Percentiles rank a stretch among this genome's conserved stretches.
Conservation (phyloP, 2,888 invertebrate species). For the Amphimallon solstitiale region DNA sequence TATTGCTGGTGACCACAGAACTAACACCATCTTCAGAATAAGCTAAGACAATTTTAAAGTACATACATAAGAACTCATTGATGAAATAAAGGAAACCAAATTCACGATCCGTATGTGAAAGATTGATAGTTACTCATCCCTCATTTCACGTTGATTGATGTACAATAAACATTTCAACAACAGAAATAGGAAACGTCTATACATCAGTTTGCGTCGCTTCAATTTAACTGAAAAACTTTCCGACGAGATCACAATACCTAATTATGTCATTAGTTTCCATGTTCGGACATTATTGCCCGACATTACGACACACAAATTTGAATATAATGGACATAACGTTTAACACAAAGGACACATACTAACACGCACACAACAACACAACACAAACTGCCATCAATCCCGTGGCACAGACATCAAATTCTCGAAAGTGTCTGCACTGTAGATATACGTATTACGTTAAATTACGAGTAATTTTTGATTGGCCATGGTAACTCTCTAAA, state of each 20-base stretch:
- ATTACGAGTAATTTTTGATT: constrained; percentile 33
- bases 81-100: too few species aligned
- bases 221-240: neutral
- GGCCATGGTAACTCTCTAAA: constrained; percentile 27
- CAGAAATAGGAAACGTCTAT: constrained; percentile 12
- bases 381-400: constrained; percentile 9
- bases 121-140: constrained; percentile 9
- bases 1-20: too few species aligned
- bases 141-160: constrained; percentile 18
- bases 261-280: constrained; percentile 34
- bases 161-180: constrained; percentile 21
- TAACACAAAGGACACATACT: constrained; percentile 20
- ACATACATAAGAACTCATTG: too few species aligned
- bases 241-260: constrained; percentile 30
- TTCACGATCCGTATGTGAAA: neutral
- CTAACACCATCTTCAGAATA: too few species aligned
- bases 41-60: too few species aligned
- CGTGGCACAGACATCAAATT: constrained; percentile 12
- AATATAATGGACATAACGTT: constrained; percentile 29
- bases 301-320: constrained; percentile 28
- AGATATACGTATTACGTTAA: constrained; percentile 26
- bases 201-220: constrained; percentile 9
- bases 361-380: constrained; percentile 6
- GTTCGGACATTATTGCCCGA: constrained; percentile 31
- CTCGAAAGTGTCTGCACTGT: neutral